Evolutionary conservation across 2,113 vertebrate genomes (phyloP), one percentile per base, ranked within the genome.

Genomic region (Corythornis madagascariensis): DNA sequence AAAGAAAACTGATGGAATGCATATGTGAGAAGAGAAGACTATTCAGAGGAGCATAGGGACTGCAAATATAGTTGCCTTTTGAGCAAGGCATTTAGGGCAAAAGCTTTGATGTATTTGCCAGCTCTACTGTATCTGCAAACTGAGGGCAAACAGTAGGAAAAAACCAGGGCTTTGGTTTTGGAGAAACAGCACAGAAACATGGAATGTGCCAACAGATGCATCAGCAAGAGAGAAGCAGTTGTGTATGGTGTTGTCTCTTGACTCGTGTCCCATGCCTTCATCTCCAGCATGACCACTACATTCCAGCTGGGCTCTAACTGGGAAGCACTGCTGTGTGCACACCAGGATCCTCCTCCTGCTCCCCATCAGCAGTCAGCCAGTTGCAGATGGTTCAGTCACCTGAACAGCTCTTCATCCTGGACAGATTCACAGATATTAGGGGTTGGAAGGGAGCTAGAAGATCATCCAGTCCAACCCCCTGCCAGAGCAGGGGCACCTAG

Each of bases 1-100:
- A 87, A 93, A 78, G 76, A 67, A 1, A 9, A 82, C 48, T 95
- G 91, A 94, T 93, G 81, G 84, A 95, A 92, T 69, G 61, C 92
- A 88, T 81, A 78, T 94, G 88, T 78, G 73, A 81, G 69, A 67
- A 85, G 52, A 82, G 35, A 74, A 43, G 24, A 18, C 52, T 74
- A 47, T 74, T 93, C 80, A 94, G 70, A 90, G 31, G 13, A 90
- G 45, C 18, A 3, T 0, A 75, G 40, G 43, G 72, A 86, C 35
- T 81, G 61, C 66, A 93, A 92, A 93, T 70, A 88, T 4, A 89
- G 76, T 43, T 38, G 83, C 31, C 48, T 80, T 91, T 74, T 81
- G 65, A 93, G 55, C 25, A 67, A 88, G 48, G 19, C 43, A 86
- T 60, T 90, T 73, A 75, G 24, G 40, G 26, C 16, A 91, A 90